Conservation (phyloP, 2,888 invertebrate species). For the Drosophila macrospina region DNA sequence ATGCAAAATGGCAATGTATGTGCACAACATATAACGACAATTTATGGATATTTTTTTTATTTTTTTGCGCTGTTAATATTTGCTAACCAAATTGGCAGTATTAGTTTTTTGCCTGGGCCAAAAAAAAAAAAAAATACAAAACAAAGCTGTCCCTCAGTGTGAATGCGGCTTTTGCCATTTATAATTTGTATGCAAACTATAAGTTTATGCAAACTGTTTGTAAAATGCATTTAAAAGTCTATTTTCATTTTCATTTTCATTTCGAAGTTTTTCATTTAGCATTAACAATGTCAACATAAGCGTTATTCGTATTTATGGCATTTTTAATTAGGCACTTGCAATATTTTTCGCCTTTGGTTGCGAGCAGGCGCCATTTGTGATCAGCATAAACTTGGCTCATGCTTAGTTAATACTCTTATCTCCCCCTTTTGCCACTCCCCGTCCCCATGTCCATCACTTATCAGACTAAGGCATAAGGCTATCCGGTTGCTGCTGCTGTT, state of each 20-base stretch:
- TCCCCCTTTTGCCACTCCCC: slow-evolving; percentile 1
- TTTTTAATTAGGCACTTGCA: slow-evolving; percentile 70
- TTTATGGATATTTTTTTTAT: slow-evolving; percentile 36
- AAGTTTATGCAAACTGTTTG: slow-evolving; percentile 54
- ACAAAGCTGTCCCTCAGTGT: slow-evolving; percentile 43
- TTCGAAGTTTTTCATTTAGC: slow-evolving; percentile 32
- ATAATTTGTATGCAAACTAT: slow-evolving; percentile 60
- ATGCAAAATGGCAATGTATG: slow-evolving; percentile 52
- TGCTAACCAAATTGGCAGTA: slow-evolving; percentile 52
- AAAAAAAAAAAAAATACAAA: too few relatives aligned
- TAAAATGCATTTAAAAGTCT: slow-evolving; percentile 50
- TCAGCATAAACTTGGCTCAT: slow-evolving; percentile 43
- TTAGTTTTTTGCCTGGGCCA: slow-evolving; percentile 36
- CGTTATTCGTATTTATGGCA: slow-evolving; percentile 63
- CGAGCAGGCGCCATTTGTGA: slow-evolving; percentile 41
- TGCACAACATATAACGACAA: slow-evolving; percentile 19
- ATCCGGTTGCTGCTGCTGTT: slow-evolving; percentile 29
- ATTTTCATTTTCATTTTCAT: slow-evolving; percentile 28
- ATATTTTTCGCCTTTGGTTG: slow-evolving; percentile 43
- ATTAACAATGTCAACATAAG: slow-evolving; percentile 50
- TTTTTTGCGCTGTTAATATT: slow-evolving; percentile 56
- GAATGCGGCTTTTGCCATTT: slow-evolving; percentile 45
- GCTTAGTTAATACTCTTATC: slow-evolving; percentile 41
- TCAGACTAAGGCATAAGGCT: slow-evolving; percentile 56
- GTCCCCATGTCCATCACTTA: too few relatives aligned